These are phyloP conservation scores for Idaea straminata DNA, from an alignment of 2,888 invertebrate genomes.

Conservation along the genomic window DNA sequence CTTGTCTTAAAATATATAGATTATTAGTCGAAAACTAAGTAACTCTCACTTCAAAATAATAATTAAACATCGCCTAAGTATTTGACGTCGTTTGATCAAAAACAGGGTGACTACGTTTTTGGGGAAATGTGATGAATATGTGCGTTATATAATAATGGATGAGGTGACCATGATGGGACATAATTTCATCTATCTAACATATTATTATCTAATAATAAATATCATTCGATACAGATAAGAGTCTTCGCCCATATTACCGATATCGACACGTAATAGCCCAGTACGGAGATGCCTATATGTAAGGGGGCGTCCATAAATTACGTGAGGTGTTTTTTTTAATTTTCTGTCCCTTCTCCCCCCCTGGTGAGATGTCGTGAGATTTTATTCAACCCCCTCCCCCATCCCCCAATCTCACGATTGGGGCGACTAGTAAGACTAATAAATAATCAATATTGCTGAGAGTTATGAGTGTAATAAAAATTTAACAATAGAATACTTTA, in stretches of 20 bases:
- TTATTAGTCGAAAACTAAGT: slow-evolving; percentile 2
- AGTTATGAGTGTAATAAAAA: no score
- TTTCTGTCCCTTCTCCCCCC: no score
- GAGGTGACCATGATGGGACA: slow-evolving; percentile 10
- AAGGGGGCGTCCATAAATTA: no score
- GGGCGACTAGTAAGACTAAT: no score
- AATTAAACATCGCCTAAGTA: slow-evolving; percentile 8
- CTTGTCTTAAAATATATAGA: neutral
- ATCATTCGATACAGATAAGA: slow-evolving; percentile 42
- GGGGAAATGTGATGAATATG: slow-evolving; percentile 1
- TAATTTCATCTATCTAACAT: slow-evolving; percentile 59
- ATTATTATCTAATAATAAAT: slow-evolving; percentile 28
- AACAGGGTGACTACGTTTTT: slow-evolving; percentile 2
- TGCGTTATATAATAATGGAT: slow-evolving; percentile 6
- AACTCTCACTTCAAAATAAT: slow-evolving; percentile 20
- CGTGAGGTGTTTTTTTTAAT: no score
- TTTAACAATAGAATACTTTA: no score
- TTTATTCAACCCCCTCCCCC: no score
- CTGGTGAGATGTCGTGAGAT: no score
- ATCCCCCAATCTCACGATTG: no score
- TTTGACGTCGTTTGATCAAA: neutral
- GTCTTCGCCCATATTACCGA: neutral
- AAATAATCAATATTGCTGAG: no score
- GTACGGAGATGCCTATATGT: no score
- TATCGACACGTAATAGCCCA: no score